Percentiles rank a stretch among this genome's conserved stretches.
phyloP scores from a whole-genome alignment of 2,113 vertebrate genomes.

The Lepus timidus region DNA sequence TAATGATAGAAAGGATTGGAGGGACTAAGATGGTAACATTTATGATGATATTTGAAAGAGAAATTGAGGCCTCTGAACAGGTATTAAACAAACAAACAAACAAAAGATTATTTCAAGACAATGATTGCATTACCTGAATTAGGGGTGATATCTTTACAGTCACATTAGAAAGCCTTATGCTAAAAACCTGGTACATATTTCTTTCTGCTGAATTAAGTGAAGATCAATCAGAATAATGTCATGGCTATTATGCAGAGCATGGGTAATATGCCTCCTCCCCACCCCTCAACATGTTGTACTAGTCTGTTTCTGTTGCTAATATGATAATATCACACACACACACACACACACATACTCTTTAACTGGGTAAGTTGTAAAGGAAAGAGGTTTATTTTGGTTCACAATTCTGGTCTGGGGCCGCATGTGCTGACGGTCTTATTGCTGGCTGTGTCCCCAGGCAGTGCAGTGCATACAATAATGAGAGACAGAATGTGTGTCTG shows the following conservation, averaged over 20 bases:
- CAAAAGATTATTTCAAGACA: neutral
- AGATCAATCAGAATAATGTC: neutral
- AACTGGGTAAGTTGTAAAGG: too few relatives aligned
- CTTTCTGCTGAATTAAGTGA: neutral
- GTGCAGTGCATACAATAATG: too few relatives aligned
- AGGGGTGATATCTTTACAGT: neutral
- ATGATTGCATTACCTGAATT: neutral
- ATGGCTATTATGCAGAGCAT: neutral
- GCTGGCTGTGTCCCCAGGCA: too few relatives aligned
- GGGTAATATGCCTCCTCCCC: neutral
- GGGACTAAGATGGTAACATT: neutral
- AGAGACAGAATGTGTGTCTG: too few relatives aligned
- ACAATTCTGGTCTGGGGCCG: too few relatives aligned
- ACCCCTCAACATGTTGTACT: too few relatives aligned
- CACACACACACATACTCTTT: too few relatives aligned
- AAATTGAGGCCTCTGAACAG: neutral
- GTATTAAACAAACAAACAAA: neutral
- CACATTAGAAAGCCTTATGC: neutral
- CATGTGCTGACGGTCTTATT: too few relatives aligned
- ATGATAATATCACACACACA: too few relatives aligned
- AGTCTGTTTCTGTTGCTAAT: too few relatives aligned
- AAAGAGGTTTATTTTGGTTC: too few relatives aligned
- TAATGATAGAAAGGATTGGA: neutral
- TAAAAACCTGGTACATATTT: neutral
- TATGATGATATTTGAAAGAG: neutral